Base-by-base conservation (phyloP, 2,888 invertebrate genomes). In the Ferdinandea cuprea region DNA sequence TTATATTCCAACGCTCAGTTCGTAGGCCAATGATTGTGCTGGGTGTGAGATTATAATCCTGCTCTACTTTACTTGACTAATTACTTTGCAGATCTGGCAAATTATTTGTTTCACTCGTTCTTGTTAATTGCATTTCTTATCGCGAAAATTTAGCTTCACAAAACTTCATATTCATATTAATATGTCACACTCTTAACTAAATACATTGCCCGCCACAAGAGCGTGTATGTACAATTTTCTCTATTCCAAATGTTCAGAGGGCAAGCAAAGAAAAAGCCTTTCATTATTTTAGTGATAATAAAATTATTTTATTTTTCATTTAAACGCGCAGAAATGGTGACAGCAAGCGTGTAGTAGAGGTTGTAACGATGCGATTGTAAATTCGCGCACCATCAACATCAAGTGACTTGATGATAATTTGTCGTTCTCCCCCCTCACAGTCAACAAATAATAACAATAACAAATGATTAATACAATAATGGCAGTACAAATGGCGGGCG, bases 381-480 rank as follows among this genome's bases (percentile, higher is more conserved):
- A 44, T 65, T 63, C 63, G 63, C 63, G 46, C 63, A 65, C 56
- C 54, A 54, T 42, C 61, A 63, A 52, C 25, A 37, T 52, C 73
- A n/a, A n/a, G n/a, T n/a, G n/a, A 52, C 56, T 63, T 61, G 21
- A 52, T 48, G 54, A 63, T 63, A 56, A 73, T 73, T 46, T 37
- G 19, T 28, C 35, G 25, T 44, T 32, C 25, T 35, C 42, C 48
- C 19, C 11, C 25, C 15, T 6, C 44, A 66, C 19, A 48, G 52
- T 58, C 61, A 73, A 79, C 59, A 79, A 78, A n/a, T n/a, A 78
- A 50, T 52, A 48, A 61, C 37, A 73, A 56, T 59, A 73, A 66
- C 52, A 79, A 79, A 61, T 73, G 72, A 73, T 79, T 80, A 63
- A 80, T 68, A 68, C 28, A 68, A 73, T 52, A 66, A 79, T 66